These are phyloP conservation scores for Ascaphus truei DNA, from an alignment of 2,113 vertebrate genomes.

Conservation along the genomic window DNA sequence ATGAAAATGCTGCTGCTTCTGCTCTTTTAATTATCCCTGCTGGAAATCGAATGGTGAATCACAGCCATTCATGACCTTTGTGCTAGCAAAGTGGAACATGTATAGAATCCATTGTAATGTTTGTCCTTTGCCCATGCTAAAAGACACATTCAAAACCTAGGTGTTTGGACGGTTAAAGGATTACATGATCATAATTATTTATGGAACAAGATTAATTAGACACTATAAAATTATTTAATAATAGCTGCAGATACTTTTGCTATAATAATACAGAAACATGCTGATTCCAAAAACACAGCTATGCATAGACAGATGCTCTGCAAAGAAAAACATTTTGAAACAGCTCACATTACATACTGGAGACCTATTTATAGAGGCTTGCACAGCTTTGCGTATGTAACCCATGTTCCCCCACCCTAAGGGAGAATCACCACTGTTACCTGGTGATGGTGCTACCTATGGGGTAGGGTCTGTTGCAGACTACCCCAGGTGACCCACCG, in stretches of 20 bases:
- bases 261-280: background rate
- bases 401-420: too few relatives aligned
- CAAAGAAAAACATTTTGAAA: too few relatives aligned
- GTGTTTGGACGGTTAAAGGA: too few relatives aligned
- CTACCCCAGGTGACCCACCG: too few relatives aligned
- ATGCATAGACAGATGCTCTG: too few relatives aligned
- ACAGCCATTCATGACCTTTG: constrained; percentile 9
- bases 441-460: too few relatives aligned
- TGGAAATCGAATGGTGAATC: constrained; percentile 13
- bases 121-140: background rate
- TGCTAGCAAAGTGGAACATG: background rate
- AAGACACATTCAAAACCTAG: background rate
- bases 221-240: background rate
- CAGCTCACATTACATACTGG: too few relatives aligned
- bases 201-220: background rate
- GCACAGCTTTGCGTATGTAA: too few relatives aligned
- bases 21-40: background rate
- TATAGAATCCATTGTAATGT: background rate
- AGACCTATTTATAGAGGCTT: too few relatives aligned
- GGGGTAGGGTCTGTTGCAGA: too few relatives aligned
- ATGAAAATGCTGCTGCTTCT: constrained; percentile 1
- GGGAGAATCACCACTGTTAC: too few relatives aligned
- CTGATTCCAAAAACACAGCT: too few relatives aligned
- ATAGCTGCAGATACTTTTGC: background rate
- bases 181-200: background rate